A percentile compares a stretch with the other conserved stretches of the same genome.
These are phyloP conservation scores for Tinamus major DNA, from an alignment of 2,797 vertebrate species.

Conservation along the genomic window DNA sequence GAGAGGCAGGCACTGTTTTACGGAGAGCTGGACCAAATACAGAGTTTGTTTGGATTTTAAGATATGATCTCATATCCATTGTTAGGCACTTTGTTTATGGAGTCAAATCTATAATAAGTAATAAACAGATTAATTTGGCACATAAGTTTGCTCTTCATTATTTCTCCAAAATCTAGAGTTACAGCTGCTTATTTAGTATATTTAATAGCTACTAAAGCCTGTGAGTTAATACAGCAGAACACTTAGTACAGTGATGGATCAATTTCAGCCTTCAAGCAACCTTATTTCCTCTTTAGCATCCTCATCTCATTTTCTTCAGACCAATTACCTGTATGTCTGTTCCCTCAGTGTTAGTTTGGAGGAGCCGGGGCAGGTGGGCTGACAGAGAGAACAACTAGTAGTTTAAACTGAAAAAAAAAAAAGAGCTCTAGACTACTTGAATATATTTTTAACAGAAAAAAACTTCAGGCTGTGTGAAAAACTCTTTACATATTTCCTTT, in stretches of 20 bases:
- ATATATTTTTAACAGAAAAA: constrained; percentile 19
- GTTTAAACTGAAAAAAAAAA: not conserved
- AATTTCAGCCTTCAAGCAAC: not conserved
- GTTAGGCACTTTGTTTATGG: not conserved
- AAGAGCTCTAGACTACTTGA: not conserved
- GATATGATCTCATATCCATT: constrained; percentile 21
- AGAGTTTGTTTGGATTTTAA: not conserved
- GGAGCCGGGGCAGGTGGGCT: not conserved
- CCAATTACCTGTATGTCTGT: not conserved
- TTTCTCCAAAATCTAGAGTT: not conserved
- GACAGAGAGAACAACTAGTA: not conserved
- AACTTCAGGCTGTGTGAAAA: constrained; percentile 3
- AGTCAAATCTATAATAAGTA: not conserved
- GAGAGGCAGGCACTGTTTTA: not conserved
- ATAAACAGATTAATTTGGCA: not conserved
- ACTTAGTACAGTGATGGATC: rapidly evolving
- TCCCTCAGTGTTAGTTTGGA: not conserved
- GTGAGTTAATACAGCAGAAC: not conserved
- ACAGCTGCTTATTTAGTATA: not conserved
- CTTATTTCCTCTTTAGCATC: not conserved
- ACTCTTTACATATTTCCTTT: not conserved
- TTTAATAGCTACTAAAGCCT: not conserved
- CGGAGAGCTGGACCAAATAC: not conserved
- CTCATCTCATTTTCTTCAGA: not conserved
- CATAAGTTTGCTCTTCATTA: not conserved